Conservation (phyloP, 2,797 vertebrate genomes). For the Pantherophis alleghaniensis region DNA sequence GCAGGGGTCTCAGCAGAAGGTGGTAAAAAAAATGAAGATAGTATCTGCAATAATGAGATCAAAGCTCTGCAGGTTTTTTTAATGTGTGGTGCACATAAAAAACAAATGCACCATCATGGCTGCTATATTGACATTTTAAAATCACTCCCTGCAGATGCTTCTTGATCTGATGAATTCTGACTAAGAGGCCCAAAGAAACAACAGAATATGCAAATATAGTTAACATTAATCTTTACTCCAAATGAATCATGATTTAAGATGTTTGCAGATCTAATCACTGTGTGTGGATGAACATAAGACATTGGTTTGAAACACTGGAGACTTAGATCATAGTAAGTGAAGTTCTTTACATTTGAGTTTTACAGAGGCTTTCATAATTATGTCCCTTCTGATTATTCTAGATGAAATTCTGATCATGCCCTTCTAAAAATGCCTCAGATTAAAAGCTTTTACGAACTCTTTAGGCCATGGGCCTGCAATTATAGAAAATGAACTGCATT, state of each 20-base stretch:
- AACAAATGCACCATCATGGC: neutral
- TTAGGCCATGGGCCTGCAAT: slow-evolving; percentile 75
- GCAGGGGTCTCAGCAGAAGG: neutral
- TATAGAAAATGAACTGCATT: slow-evolving; percentile 80
- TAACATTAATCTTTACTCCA: neutral
- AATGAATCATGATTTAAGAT: slow-evolving; percentile 6
- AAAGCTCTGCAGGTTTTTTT: neutral
- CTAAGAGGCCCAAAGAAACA: neutral
- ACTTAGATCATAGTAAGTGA: slow-evolving; percentile 41
- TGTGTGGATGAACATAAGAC: neutral
- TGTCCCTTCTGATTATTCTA: slow-evolving; percentile 69
- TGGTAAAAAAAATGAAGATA: neutral
- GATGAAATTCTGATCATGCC: slow-evolving; percentile 72
- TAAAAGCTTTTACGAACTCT: slow-evolving; percentile 80
- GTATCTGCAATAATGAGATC: neutral
- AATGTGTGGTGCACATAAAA: neutral
- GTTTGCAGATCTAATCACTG: neutral
- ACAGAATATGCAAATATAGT: neutral
- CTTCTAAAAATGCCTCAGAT: slow-evolving; percentile 75
- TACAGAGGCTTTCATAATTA: slow-evolving; percentile 68
- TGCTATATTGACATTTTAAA: neutral
- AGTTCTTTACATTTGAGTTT: slow-evolving; percentile 61
- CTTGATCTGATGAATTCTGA: neutral
- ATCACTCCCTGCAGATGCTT: neutral
- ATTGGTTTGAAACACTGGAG: neutral